Evolutionary conservation across 2,888 invertebrate species (phyloP).

Genomic region (Sisyra terminalis): DNA sequence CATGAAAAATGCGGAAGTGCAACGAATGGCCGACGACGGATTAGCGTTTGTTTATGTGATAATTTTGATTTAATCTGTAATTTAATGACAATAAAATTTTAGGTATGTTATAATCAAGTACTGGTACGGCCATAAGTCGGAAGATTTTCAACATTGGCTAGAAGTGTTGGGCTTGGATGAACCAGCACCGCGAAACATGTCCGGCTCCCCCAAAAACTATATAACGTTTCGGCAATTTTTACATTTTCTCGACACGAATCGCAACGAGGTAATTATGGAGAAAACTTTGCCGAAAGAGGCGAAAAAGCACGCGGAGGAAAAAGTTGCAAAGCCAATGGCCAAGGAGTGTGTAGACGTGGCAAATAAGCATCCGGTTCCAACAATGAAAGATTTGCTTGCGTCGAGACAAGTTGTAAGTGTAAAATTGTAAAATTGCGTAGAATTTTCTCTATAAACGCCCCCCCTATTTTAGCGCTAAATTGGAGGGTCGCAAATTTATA

Average conservation of each 20-base stretch:
- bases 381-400: constrained; percentile 35
- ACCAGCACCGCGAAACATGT: constrained; percentile 62
- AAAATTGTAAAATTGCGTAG: not conserved
- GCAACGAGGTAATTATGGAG: constrained; percentile 29
- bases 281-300: constrained; percentile 22
- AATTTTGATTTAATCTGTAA: constrained; percentile 3
- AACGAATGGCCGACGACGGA: constrained; percentile 65
- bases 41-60: constrained; percentile 40
- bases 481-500: constrained; percentile 1
- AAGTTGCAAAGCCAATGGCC: not conserved
- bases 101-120: constrained; percentile 64
- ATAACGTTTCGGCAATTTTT: constrained; percentile 53
- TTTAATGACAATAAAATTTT: too few relatives aligned
- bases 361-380: constrained; percentile 30
- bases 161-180: constrained; percentile 47
- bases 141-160: constrained; percentile 56
- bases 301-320: constrained; percentile 8
- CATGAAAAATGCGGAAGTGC: constrained; percentile 46
- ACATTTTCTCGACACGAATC: constrained; percentile 45
- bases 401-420: constrained; percentile 24
- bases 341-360: constrained; percentile 30
- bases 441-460: too few relatives aligned
- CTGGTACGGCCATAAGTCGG: constrained; percentile 55
- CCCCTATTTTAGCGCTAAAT: not conserved
- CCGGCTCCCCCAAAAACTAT: constrained; percentile 45